A percentile compares a stretch with the other conserved stretches of the same genome.
Conservation (phyloP, 2,113 vertebrate species). For the Noctilio leporinus region DNA sequence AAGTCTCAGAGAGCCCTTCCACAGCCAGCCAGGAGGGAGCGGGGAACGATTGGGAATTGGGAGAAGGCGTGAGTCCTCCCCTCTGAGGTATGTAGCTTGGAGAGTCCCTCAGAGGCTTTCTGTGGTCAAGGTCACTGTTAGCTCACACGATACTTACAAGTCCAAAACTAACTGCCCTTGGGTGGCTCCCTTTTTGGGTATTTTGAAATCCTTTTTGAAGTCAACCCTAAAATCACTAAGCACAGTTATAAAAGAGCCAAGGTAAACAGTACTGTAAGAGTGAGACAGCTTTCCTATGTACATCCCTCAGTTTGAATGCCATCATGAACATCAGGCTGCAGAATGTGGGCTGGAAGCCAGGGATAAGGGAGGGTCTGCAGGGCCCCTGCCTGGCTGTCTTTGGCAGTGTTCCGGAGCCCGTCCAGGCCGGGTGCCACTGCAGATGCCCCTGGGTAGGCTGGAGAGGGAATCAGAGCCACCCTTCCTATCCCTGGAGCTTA, state of each 20-base stretch:
- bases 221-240: background rate
- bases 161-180: background rate
- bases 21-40: background rate
- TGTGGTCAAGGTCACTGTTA: background rate
- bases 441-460: background rate
- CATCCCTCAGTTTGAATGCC: background rate
- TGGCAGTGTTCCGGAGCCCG: background rate
- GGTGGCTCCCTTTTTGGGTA: background rate
- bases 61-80: background rate
- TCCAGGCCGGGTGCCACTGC: background rate
- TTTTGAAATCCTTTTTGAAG: background rate
- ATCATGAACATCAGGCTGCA: background rate
- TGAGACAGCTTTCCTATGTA: background rate
- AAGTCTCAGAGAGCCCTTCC: background rate
- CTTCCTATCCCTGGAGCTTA: no score
- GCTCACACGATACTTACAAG: background rate
- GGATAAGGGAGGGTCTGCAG: background rate
- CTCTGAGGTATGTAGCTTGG: rapidly evolving
- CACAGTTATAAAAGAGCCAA: background rate
- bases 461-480: background rate
- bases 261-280: background rate
- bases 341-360: background rate
- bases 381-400: background rate
- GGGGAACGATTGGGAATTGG: background rate
- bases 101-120: background rate